Evolutionary conservation across 2,888 invertebrate genomes (phyloP), one percentile per base, ranked within the genome.

Genomic region (Diaperis boleti): DNA sequence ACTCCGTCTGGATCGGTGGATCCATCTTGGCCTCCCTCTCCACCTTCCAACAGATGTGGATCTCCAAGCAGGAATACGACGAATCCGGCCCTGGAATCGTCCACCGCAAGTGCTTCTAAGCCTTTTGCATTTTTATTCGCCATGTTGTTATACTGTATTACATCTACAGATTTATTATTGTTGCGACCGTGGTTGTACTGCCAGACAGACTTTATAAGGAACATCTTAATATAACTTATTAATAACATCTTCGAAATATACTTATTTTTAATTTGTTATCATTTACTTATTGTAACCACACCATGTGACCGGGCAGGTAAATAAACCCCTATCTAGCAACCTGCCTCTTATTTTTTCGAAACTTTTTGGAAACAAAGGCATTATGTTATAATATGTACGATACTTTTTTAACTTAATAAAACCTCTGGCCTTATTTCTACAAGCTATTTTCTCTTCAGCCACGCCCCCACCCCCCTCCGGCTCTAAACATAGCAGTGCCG

Each of bases 1-100:
- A 97, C 89, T 96, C 96, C 81, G 96, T 96, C 76, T 97, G 96
- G 96, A 96, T 97, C 88, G 97, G 97, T 83, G 96, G 97, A 76
- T 96, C 96, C 83, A 96, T 97, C 87, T 86, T 98, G 80, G 95
- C 96, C 63, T 95, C 95, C 29, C 84, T 96, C 75, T 91, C 92
- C 81, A 92, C 93, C 82, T 91, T 95, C 88, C 92, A 94, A 82
- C 94, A 92, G 83, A 95, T 96, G 91, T 96, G 95, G 95, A 96
- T 96, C 88, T 94, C 94, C 82, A 95, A 96, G 86, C 95, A 95
- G 85, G 96, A 96, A 85, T 96, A 96, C 87, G 96, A 96, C 84
- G 96, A 96, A 85, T 95, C 95, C 79, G 96, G 96, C 81, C 96
- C 95, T 72, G 92, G 94, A 82, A 96, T 96, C 84, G 96, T 96